Percentiles rank a stretch among this genome's conserved stretches.
These are phyloP conservation scores for Cyphomyrus plagiostoma DNA, from an alignment of 2,113 vertebrate genomes.

Conservation along the genomic window DNA sequence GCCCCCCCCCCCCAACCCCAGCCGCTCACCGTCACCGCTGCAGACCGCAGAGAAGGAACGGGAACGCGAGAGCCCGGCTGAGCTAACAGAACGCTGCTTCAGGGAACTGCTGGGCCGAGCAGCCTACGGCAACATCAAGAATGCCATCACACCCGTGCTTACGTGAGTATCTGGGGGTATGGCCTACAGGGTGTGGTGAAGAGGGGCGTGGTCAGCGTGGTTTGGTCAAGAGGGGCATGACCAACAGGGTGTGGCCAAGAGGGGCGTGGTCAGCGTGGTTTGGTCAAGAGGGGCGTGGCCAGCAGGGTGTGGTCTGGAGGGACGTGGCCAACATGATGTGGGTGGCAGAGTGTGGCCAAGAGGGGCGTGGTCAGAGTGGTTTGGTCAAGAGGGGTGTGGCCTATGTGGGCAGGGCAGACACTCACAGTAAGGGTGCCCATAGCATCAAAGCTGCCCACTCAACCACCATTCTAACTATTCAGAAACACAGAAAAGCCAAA, in stretches of 20 bases:
- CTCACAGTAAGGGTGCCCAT: background rate
- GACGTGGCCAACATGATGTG: background rate
- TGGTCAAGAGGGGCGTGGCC: background rate
- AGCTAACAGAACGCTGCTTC: constrained; percentile 87
- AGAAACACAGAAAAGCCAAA: background rate
- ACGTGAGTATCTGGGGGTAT: constrained; percentile 63
- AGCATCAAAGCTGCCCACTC: background rate
- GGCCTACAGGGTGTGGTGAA: background rate
- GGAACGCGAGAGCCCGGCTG: constrained; percentile 85
- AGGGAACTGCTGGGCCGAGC: constrained; percentile 87
- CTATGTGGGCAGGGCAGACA: background rate
- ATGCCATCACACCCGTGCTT: constrained; percentile 86
- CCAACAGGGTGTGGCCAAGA: background rate
- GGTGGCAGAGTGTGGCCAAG: background rate
- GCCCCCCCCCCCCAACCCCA: constrained; percentile 34
- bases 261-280: background rate
- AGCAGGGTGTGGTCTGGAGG: background rate
- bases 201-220: background rate
- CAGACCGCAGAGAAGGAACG: constrained; percentile 90
- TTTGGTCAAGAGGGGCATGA: background rate
- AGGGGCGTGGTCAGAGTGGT: background rate
- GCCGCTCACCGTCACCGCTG: constrained; percentile 87
- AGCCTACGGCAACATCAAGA: constrained; percentile 93
- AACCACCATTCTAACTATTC: background rate
- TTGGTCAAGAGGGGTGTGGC: background rate